Conservation (phyloP, 1,140 invertebrate genomes). For the Scaptomyza montana region DNA sequence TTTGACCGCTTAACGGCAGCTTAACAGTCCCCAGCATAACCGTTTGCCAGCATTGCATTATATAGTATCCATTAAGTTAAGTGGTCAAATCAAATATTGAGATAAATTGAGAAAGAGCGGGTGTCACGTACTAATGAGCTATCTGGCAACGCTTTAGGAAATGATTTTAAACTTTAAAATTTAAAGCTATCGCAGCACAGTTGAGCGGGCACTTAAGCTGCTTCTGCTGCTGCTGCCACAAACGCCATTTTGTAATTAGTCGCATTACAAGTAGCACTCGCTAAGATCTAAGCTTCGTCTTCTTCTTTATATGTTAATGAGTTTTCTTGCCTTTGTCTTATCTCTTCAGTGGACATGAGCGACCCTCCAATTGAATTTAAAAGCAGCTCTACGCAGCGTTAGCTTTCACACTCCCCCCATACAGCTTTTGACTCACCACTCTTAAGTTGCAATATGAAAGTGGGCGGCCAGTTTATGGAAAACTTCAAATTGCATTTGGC, state of each 20-base stretch:
- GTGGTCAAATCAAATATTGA: not conserved
- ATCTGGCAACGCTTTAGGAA: constrained; percentile 25
- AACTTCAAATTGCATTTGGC: constrained; percentile 73
- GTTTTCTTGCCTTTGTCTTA: constrained; percentile 54
- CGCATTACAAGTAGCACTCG: constrained; percentile 53
- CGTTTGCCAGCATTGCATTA: not conserved
- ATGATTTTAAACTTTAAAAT: no score
- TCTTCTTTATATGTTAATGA: constrained; percentile 74
- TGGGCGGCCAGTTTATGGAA: constrained; percentile 31
- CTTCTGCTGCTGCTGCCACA: constrained; percentile 18
- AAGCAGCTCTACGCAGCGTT: constrained; percentile 45
- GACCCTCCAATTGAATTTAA: constrained; percentile 66
- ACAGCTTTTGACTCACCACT: constrained; percentile 4
- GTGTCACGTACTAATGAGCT: constrained; percentile 29
- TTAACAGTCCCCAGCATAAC: constrained; percentile 7
- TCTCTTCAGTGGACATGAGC: constrained; percentile 53
- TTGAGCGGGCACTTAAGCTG: constrained; percentile 43
- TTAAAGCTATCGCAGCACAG: constrained; percentile 31
- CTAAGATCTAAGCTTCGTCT: constrained; percentile 46
- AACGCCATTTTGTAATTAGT: constrained; percentile 64
- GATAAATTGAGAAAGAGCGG: not conserved
- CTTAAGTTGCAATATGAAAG: constrained; percentile 41
- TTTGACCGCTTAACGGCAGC: constrained; percentile 25
- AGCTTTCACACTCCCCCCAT: not conserved
- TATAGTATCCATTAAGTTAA: not conserved